A percentile compares a stretch with the other conserved stretches of the same genome.
These are phyloP conservation scores for Psilanteris sp. DNA, from an alignment of 1,140 invertebrate genomes.

Conservation along the genomic window DNA sequence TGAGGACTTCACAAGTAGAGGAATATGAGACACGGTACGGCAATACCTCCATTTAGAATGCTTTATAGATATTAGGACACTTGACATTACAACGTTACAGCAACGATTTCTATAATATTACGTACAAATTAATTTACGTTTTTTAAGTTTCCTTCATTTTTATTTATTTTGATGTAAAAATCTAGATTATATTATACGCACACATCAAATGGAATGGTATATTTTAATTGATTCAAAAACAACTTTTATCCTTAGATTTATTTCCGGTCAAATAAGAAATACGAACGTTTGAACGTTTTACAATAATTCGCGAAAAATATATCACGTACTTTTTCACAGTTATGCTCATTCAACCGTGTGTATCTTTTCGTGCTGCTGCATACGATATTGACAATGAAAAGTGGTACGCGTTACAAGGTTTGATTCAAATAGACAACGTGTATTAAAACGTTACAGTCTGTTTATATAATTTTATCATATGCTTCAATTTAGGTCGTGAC, in stretches of 20 bases:
- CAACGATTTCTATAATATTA: constrained; percentile 35
- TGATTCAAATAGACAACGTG: constrained; percentile 14
- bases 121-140: no score
- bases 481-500: background rate
- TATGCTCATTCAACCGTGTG: background rate
- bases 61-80: constrained; percentile 28
- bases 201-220: no score
- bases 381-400: constrained; percentile 42
- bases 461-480: constrained; percentile 16
- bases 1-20: constrained; percentile 45
- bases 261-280: background rate
- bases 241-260: no score
- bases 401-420: constrained; percentile 19
- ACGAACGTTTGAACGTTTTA: constrained; percentile 3
- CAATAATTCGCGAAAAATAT: constrained; percentile 2
- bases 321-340: constrained; percentile 19
- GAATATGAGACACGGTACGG: constrained; percentile 44
- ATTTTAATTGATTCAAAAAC: no score
- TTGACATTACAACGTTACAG: constrained; percentile 36
- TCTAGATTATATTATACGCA: no score
- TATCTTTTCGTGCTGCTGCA: constrained; percentile 31
- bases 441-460: constrained; percentile 26
- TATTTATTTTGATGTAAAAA: no score
- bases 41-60: constrained; percentile 55
- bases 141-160: no score